Percentiles rank a stretch among this genome's conserved stretches.
Conservation (phyloP, 2,113 vertebrate species). For the Pardalotus punctatus region DNA sequence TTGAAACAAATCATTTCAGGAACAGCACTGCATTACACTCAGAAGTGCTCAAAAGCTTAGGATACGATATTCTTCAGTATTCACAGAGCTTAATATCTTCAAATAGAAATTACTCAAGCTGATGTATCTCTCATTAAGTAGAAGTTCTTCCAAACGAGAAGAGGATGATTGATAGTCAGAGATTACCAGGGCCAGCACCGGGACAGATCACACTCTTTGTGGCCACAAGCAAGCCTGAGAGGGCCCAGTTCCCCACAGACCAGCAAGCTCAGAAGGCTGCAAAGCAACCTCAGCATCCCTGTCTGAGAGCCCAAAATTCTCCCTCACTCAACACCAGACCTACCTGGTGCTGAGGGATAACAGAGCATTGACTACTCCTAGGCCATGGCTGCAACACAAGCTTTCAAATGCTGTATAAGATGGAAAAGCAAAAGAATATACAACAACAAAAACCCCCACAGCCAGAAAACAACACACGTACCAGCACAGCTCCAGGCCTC, state of each 20-base stretch:
- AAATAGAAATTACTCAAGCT: constrained; percentile 56
- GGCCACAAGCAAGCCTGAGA: neutral
- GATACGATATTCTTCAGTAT: constrained; percentile 2
- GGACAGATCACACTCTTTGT: neutral
- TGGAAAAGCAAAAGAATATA: neutral
- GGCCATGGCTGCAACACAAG: neutral
- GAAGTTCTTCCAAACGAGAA: constrained; percentile 24
- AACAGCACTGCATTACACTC: constrained; percentile 39
- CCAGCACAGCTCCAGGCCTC: neutral
- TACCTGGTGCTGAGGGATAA: neutral
- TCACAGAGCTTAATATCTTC: constrained; percentile 44
- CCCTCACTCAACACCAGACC: neutral
- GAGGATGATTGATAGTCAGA: constrained; percentile 9
- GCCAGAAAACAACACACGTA: neutral
- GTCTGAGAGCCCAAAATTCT: accelerated
- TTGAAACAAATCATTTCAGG: constrained; percentile 63
- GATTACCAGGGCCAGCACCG: neutral
- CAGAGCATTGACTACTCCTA: neutral
- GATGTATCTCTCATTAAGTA: constrained; percentile 40
- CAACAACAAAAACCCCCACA: neutral
- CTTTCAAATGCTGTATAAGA: neutral
- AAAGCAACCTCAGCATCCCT: neutral
- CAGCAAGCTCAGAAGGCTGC: accelerated
- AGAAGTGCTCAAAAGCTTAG: constrained; percentile 49
- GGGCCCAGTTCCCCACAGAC: neutral